Percentiles rank a stretch among this genome's conserved stretches.
These are phyloP conservation scores for Protomyctophum bolini DNA, from an alignment of 2,113 vertebrate genomes.

Conservation along the genomic window DNA sequence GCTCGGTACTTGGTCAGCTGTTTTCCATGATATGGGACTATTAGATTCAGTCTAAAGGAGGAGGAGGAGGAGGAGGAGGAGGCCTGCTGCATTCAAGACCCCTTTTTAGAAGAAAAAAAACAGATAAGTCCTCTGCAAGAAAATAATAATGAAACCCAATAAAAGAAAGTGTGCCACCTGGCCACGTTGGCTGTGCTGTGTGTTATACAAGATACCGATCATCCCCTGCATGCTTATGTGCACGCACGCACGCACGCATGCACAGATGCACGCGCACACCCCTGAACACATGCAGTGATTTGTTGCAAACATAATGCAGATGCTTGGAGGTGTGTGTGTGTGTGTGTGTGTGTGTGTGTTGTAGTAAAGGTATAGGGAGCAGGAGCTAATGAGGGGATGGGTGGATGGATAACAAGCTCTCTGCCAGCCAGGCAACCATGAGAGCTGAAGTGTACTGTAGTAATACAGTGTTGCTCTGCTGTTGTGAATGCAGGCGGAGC, in stretches of 20 bases:
- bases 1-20: too few relatives aligned
- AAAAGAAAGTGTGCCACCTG: too few relatives aligned
- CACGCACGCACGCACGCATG: constrained; percentile 22
- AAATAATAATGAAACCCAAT: too few relatives aligned
- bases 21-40: too few relatives aligned
- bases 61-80: too few relatives aligned
- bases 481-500: constrained; percentile 68
- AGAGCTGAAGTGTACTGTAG: constrained; percentile 27
- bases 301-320: constrained; percentile 66
- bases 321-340: constrained; percentile 46
- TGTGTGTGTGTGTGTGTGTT: too few relatives aligned
- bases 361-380: too few relatives aligned
- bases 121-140: too few relatives aligned
- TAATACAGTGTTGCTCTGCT: constrained; percentile 35
- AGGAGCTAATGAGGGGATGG: constrained; percentile 45
- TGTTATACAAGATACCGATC: constrained; percentile 30
- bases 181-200: too few relatives aligned
- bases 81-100: too few relatives aligned
- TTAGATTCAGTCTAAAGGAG: too few relatives aligned
- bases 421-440: constrained; percentile 70
- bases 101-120: too few relatives aligned
- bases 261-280: background rate
- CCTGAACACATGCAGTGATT: constrained; percentile 41
- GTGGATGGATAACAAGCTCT: constrained; percentile 67
- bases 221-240: constrained; percentile 54